Base-by-base conservation (phyloP, 2,113 vertebrate genomes). In the Seriola quinqueradiata region DNA sequence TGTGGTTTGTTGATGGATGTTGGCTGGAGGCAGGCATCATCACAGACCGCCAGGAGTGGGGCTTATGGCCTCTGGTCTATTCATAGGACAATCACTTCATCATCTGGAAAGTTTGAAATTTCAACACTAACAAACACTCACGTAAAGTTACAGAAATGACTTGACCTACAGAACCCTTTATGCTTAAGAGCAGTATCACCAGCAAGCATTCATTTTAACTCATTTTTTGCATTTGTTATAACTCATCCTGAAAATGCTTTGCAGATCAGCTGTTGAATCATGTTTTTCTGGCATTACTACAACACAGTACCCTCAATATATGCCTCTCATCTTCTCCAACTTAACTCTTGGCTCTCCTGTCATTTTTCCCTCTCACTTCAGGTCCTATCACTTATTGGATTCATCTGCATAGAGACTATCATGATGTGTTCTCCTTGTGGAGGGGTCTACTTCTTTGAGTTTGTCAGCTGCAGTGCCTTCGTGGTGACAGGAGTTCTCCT, bases 371-470 rank as follows among this genome's bases (percentile, higher is more conserved):
- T 59, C 38, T 79, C 36, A 0, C 40, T 68, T 12, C 82, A 99
- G 98, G 89, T 97, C 48, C 91, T 99, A 79, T 95, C 97, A 17
- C 91, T 99, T 77, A 96, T 98, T 0, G 94, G 96, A 0, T 99
- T 99, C 94, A 97, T 99, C 95, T 98, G 97, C 95, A 99, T 99
- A 38, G 98, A 99, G 95, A 99, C 97, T 36, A 96, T 99, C 92
- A 98, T 98, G 97, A 93, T 97, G 91, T 99, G 98, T 70, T 95
- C 96, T 61, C 97, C 97, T 0, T 99, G 98, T 0, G 96, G 97
- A 89, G 98, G 97, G 55, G 96, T 99, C 82, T 99, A 99, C 93
- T 98, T 99, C 91, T 99, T 99, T 5, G 98, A 99, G 94, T 99
- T 99, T 84, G 98, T 99, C 85, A 99, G 98, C 96, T 99, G 98